phyloP scores from a whole-genome alignment of 2,888 invertebrate species.

The Alentia gelatinosa region DNA sequence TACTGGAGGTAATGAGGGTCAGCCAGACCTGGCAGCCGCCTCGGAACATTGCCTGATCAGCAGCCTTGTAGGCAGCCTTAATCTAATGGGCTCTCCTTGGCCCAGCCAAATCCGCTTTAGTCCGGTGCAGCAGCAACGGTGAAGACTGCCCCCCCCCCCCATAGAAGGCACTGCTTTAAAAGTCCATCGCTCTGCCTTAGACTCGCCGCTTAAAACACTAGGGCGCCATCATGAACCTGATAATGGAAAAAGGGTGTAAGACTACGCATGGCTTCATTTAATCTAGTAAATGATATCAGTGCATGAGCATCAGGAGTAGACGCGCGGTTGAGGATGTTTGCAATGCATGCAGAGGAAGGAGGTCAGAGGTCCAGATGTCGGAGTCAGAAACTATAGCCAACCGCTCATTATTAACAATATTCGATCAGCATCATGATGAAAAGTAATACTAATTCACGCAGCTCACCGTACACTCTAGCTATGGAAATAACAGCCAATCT shows the following conservation, averaged over 20 bases:
- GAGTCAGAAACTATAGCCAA: no score
- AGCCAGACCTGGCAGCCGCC: not conserved
- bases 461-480: not conserved
- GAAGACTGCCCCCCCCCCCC: not conserved
- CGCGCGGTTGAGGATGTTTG: not conserved
- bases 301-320: not conserved
- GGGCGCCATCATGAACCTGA: not conserved
- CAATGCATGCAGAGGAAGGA: not conserved
- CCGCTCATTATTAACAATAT: no score
- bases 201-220: not conserved
- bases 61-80: not conserved
- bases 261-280: not conserved
- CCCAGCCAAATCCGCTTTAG: not conserved
- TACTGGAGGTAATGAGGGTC: not conserved
- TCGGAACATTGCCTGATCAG: not conserved
- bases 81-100: not conserved
- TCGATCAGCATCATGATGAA: no score
- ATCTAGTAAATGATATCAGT: not conserved
- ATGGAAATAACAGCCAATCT: not conserved
- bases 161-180: not conserved
- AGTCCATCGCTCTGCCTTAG: not conserved
- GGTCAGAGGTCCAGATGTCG: no score
- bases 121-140: not conserved
- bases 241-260: slow-evolving; percentile 21
- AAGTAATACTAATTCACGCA: not conserved